Base-by-base conservation (phyloP, 2,888 invertebrate genomes). In the Yponomeuta plumbellus region DNA sequence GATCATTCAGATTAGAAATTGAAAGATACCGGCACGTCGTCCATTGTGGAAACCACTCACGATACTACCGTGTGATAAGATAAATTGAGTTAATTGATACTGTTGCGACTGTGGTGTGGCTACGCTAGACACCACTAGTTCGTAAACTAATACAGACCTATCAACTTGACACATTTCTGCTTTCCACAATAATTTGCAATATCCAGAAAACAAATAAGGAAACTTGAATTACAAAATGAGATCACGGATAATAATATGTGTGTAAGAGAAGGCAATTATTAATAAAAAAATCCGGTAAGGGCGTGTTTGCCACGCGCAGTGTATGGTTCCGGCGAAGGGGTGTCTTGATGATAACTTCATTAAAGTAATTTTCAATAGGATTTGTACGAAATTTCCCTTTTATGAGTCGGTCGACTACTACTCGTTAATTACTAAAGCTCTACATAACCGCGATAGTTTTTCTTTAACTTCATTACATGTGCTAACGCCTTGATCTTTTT, bases 1-100 rank as follows among this genome's bases (percentile, higher is more conserved):
- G 82, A 88, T 88, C 84, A 88, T 86, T 88, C 80, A 82, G 89
- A 91, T 91, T 89, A 89, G 88, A 88, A 89, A 88, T 88, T 85
- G 83, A 83, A 80, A 85, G 90, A 89, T 90, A 91, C 90, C 88
- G 76, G 87, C 87, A 86, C 88, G 87, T 88, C 88, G 86, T 88
- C 86, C 88, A 89, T 89, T 90, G 88, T 90, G 83, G 83, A 87
- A 87, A 89, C 86, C 87, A 84, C 83, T 87, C 85, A 82, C 80
- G 89, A 88, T 90, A 88, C 87, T 87, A 88, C 81, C 78, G 79
- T 75, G 70, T 75, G 91, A 91, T 91, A 88, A 91, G 91, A 91
- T 91, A 88, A 83, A 86, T 86, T 83, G 81, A 84, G 81, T 84
- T 80, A 85, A 85, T 87, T 86, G 86, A 88, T 88, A 89, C 80